Evolutionary conservation across 2,888 invertebrate genomes (phyloP), one percentile per base, ranked within the genome.

Genomic region (Argynnis bischoffii): DNA sequence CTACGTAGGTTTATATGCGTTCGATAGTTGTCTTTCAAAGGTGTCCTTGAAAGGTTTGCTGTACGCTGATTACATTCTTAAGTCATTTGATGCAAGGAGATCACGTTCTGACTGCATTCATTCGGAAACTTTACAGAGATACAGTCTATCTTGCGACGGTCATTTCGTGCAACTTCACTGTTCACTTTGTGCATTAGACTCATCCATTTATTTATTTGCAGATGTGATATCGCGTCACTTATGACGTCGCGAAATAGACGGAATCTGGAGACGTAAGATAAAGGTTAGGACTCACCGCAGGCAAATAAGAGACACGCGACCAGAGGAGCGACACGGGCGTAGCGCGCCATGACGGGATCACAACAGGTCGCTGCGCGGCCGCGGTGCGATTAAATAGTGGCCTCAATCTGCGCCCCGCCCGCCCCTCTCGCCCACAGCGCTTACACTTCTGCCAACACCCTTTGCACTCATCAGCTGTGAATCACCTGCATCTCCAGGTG

Each of bases 301-400:
- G 88, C 90, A 87, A 91, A 86, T 79, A 92, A 89, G 87, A 92
- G 91, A 85, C 92, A 93, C 90, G 90, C 92, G 91, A 90, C 90
- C 88, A 93, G 87, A 88, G 91, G 86, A 90, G 92, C 87, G 91
- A 93, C 90, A 92, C 91, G 90, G 88, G 90, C 93, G 93, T 89
- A 89, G 89, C 91, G 93, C 93, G 92, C 92, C 93, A 93, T 93
- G 92, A 88, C 92, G 91, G 92, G 91, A 91, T 92, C 93, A 92
- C 93, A 93, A 93, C 93, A 93, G 93, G 93, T 92, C 92, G 92
- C 81, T 87, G 90, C 88, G 92, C 91, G 89, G 87, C 88, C 84
- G 89, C 84, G 84, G 87, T 85, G 87, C 88, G 86, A 86, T 93
- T 93, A 92, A 93, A 93, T 93, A 93, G 86, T 92, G 91, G 90